These are phyloP conservation scores for Cyanoderma ruficeps DNA, from an alignment of 2,113 vertebrate species.

Conservation along the genomic window DNA sequence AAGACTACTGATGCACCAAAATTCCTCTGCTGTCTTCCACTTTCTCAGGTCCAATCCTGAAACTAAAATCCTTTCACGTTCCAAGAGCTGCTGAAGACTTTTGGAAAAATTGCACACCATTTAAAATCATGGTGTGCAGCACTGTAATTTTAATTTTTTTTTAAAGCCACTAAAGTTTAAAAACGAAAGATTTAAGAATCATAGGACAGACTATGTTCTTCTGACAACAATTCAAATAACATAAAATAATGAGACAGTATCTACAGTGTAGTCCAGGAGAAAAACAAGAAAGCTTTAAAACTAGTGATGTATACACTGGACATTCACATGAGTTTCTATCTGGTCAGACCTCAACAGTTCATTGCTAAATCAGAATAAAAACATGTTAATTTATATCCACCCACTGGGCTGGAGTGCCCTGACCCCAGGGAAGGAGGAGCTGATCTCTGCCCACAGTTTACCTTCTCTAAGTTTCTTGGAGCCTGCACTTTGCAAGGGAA, in stretches of 20 bases:
- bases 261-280: background rate
- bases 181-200: background rate
- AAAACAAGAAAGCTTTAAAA: background rate
- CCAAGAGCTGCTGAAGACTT: background rate
- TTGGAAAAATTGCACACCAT: background rate
- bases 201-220: background rate
- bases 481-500: background rate
- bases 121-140: background rate
- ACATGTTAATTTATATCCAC: background rate
- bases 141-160: background rate
- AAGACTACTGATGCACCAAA: background rate
- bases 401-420: background rate
- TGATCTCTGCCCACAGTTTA: background rate
- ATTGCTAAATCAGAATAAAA: background rate
- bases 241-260: background rate
- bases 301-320: background rate
- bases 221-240: background rate
- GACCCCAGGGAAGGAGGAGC: background rate
- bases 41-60: background rate
- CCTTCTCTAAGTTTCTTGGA: background rate
- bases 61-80: background rate
- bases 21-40: background rate
- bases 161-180: background rate
- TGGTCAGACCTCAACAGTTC: background rate
- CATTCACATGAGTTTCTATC: background rate